Evolutionary conservation across 2,113 vertebrate genomes (phyloP).

Genomic region (Vidua macroura): DNA sequence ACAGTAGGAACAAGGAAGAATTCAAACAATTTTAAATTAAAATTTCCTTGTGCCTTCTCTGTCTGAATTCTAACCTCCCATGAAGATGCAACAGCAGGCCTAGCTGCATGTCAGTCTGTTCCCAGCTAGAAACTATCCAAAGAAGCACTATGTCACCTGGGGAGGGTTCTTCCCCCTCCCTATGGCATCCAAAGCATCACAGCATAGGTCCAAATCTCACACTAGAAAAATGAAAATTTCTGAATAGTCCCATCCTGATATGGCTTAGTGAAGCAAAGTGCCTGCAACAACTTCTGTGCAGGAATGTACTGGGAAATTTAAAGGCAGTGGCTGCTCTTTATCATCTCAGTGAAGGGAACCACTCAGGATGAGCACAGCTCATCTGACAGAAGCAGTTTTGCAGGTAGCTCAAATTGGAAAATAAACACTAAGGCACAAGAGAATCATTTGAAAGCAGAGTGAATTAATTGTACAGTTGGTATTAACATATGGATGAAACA

Average conservation of each 20-base stretch:
- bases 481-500: conserved; percentile 66
- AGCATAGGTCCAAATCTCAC: not conserved
- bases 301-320: not conserved
- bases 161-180: not conserved
- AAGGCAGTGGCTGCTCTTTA: not conserved
- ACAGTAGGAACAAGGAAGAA: not conserved
- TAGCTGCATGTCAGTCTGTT: not conserved
- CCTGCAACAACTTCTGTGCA: not conserved
- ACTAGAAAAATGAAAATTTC: not conserved
- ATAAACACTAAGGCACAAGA: not conserved
- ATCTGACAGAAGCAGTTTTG: not conserved
- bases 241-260: not conserved
- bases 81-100: not conserved
- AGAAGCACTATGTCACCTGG: not conserved
- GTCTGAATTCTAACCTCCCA: not conserved
- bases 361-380: not conserved
- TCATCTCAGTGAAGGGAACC: not conserved
- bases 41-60: not conserved
- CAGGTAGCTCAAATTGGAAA: conserved; percentile 9
- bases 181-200: not conserved
- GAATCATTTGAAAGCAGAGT: conserved; percentile 10
- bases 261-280: not conserved
- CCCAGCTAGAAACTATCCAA: not conserved
- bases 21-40: not conserved
- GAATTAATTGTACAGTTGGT: conserved; percentile 16